Evolutionary conservation across 2,888 invertebrate genomes (phyloP).

Genomic region (Torymus auratus): DNA sequence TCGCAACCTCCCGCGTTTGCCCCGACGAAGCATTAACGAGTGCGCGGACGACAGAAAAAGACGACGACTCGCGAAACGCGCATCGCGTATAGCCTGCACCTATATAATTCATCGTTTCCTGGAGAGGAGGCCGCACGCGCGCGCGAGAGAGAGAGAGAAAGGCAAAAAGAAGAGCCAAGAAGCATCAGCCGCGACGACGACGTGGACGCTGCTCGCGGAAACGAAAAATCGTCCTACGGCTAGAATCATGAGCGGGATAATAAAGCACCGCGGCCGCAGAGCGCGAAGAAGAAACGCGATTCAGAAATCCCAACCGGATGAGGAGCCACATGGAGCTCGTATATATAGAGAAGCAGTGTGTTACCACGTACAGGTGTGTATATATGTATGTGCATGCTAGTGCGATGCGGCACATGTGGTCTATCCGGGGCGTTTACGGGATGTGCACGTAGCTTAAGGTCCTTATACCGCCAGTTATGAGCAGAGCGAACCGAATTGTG

Average conservation of each 20-base stretch:
- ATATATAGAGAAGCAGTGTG: too few species aligned
- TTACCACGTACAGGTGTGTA: not conserved
- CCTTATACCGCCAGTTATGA: too few species aligned
- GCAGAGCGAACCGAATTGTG: not conserved
- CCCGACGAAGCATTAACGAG: conserved; percentile 23
- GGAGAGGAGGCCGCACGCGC: conserved; percentile 31
- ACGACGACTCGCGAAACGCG: conserved; percentile 9
- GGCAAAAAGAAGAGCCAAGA: conserved; percentile 38
- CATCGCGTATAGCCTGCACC: conserved; percentile 19
- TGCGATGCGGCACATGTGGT: too few species aligned
- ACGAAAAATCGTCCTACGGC: conserved; percentile 54
- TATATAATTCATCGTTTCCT: conserved; percentile 58
- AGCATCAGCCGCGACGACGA: too few species aligned
- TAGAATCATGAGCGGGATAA: conserved; percentile 51
- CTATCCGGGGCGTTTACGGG: conserved; percentile 3
- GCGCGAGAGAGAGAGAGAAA: not conserved
- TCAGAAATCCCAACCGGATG: conserved; percentile 46
- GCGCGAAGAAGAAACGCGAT: conserved; percentile 51
- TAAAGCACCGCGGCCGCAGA: conserved; percentile 42
- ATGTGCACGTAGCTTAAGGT: not conserved
- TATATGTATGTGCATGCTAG: not conserved
- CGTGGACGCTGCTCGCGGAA: conserved; percentile 32
- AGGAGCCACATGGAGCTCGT: conserved; percentile 20
- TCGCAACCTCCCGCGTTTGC: conserved; percentile 1
- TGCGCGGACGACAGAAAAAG: not conserved